Evolutionary conservation across 2,888 invertebrate genomes (phyloP), one percentile per base, ranked within the genome.

Genomic region (Sphaerophoria rueppellii): DNA sequence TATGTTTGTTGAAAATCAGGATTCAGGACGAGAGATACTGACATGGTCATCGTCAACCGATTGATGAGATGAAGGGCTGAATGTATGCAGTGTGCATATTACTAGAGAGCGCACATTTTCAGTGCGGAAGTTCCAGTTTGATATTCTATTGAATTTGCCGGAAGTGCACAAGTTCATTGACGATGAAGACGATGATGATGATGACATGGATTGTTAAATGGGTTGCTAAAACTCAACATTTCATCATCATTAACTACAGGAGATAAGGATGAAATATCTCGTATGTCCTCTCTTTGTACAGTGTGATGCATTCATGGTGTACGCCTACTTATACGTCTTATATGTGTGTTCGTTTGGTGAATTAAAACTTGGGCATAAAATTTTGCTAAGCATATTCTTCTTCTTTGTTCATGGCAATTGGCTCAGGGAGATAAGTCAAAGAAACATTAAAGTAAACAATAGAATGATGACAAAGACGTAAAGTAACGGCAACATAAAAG

Each of bases 121-220:
- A 73, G 70, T 76, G 70, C 76, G 85, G 85, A 85, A 85, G 81
- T 81, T 85, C 85, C 76, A 85, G 80, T 81, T 76, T 81, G 76
- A 81, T 65, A 73, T 77, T 81, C 85, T 73, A 77, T 77, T 85
- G 85, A 81, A 77, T 81, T 81, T 81, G 58, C 58, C 85, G 81
- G 85, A 85, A 85, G 85, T 81, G 81, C 76, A 85, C 85, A 81
- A 85, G 85, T 81, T 85, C 85, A 85, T 81, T 77, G 85, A 81
- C 61, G 80, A 85, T 54, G 80, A 85, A 70, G 83, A 80, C 61
- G 79, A 70, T 32, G 71, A 77, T 67, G 79, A 70, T 32, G 71
- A 77, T 54, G 75, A 75, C 46, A 79, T 55, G 61, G 61, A 55
- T 61, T 61, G 67, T 55, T 79, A 65, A 79, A 79, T 79, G 71